Conservation (phyloP, 2,113 vertebrate genomes). For the Prietella phreatophila region DNA sequence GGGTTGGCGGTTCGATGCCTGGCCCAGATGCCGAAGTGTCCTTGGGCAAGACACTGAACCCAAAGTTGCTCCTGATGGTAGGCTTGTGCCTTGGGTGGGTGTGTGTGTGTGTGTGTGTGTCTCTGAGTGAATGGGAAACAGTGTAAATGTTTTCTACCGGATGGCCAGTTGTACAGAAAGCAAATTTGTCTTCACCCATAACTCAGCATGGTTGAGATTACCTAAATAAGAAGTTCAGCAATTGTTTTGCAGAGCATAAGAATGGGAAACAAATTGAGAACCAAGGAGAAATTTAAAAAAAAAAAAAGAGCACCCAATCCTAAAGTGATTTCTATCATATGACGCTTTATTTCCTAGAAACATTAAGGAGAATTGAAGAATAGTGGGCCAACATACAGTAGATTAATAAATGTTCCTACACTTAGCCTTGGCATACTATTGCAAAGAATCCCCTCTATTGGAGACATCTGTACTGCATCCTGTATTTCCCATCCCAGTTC, state of each 20-base stretch:
- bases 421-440: not conserved
- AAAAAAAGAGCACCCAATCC: not conserved
- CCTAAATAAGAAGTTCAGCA: not conserved
- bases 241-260: not conserved
- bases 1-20: no score
- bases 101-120: no score
- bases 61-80: no score
- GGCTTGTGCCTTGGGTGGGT: no score
- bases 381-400: not conserved
- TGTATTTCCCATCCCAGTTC: constrained; percentile 61
- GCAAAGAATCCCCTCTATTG: not conserved
- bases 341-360: not conserved
- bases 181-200: not conserved
- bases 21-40: no score
- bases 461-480: constrained; percentile 44
- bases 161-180: not conserved
- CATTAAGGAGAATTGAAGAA: constrained; percentile 55
- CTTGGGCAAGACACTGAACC: no score
- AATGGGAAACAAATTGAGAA: not conserved
- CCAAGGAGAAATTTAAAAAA: not conserved
- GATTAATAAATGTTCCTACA: constrained; percentile 45
- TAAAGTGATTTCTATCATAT: not conserved
- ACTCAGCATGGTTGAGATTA: not conserved
- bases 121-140: no score
- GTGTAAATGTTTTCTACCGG: not conserved